Conservation (phyloP, 1,140 invertebrate genomes). For the Hycleus cichorii region DNA sequence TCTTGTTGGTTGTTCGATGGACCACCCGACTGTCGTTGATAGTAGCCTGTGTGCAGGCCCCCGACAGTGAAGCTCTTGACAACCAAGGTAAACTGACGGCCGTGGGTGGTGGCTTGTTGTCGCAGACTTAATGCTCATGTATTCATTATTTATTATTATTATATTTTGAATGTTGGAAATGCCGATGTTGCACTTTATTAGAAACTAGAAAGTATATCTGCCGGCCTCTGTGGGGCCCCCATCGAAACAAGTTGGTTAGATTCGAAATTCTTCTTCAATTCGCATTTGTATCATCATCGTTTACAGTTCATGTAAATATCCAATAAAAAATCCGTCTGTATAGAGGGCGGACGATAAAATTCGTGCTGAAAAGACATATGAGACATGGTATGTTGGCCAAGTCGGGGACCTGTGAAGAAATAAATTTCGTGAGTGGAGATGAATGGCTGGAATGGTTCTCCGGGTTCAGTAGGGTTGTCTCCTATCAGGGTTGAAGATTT, state of each 20-base stretch:
- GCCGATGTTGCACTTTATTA: constrained; percentile 23
- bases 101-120: constrained; percentile 38
- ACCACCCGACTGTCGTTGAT: constrained; percentile 33
- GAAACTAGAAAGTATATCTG: background rate
- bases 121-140: constrained; percentile 37
- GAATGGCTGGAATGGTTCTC: constrained; percentile 24
- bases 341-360: background rate
- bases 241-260: too few relatives aligned
- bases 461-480: constrained; percentile 18
- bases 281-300: too few relatives aligned
- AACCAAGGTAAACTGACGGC: constrained; percentile 35
- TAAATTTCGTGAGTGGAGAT: constrained; percentile 19
- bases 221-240: too few relatives aligned
- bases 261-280: too few relatives aligned
- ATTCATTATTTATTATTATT: constrained; percentile 33
- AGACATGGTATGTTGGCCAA: background rate
- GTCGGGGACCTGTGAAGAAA: constrained; percentile 4
- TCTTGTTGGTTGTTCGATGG: constrained; percentile 1
- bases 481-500: constrained; percentile 27
- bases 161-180: constrained; percentile 12
- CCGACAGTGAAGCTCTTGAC: constrained; percentile 31
- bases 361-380: constrained; percentile 11
- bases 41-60: constrained; percentile 29
- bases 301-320: too few relatives aligned
- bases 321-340: too few relatives aligned